These are phyloP conservation scores for Tholera decimalis DNA, from an alignment of 2,888 invertebrate species.

Conservation along the genomic window DNA sequence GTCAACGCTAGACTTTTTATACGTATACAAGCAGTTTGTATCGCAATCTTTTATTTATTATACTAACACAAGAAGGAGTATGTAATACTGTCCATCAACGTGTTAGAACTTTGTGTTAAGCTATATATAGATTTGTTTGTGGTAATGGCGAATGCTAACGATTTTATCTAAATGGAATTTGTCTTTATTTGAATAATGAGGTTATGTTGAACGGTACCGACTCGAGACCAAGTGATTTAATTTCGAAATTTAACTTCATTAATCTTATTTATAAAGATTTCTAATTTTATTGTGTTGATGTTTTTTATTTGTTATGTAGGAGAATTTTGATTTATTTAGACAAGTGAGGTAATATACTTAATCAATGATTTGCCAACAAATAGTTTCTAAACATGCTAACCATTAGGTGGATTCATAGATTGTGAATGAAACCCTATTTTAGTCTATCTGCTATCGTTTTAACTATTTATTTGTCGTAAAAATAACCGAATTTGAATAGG, in stretches of 20 bases:
- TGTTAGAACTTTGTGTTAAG: too few species aligned
- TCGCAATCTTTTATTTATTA: too few species aligned
- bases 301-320: background rate
- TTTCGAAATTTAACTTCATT: background rate
- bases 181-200: conserved; percentile 10
- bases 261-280: background rate
- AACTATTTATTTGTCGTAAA: too few species aligned
- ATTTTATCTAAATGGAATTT: background rate
- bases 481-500: background rate
- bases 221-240: background rate
- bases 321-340: too few species aligned
- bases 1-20: too few species aligned
- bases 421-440: conserved; percentile 10
- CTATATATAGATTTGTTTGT: background rate
- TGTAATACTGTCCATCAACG: too few species aligned
- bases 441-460: background rate
- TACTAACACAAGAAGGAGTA: too few species aligned
- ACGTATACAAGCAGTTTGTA: too few species aligned
- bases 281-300: background rate
- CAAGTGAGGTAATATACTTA: too few species aligned
- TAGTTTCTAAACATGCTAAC: background rate
- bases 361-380: too few species aligned
- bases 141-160: background rate
- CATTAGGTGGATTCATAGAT: background rate
- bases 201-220: background rate